A percentile compares a stretch with the other conserved stretches of the same genome.
Evolutionary conservation across 2,113 vertebrate species (phyloP).

Genomic region (Thinocorus orbignyianus): DNA sequence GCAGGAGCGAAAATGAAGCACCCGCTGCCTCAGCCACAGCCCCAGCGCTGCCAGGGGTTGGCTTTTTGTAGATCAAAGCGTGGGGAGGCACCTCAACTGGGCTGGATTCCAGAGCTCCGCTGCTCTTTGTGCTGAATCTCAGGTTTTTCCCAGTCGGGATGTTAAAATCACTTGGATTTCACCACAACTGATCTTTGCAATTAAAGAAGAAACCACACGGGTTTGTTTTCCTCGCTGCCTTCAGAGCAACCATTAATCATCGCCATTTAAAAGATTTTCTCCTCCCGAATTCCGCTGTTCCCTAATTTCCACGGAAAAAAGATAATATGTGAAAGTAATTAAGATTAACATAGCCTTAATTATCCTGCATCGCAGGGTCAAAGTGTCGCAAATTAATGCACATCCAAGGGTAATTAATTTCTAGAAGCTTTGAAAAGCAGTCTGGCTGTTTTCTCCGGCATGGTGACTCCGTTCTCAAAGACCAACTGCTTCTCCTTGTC

Average conservation of each 20-base stretch:
- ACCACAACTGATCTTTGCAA: not conserved
- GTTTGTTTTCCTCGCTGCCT: too few relatives aligned
- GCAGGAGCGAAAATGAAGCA: conserved; percentile 41
- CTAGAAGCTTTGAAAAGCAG: not conserved
- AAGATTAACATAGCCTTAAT: conserved; percentile 49
- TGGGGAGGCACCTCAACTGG: not conserved
- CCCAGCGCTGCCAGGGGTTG: not conserved
- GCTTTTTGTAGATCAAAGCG: not conserved
- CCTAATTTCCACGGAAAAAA: conserved; percentile 42
- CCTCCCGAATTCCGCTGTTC: conserved; percentile 31
- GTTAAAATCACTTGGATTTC: conserved; percentile 19
- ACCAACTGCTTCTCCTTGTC: not conserved
- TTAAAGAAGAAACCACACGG: not conserved
- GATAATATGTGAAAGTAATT: conserved; percentile 40
- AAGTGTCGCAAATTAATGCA: not conserved
- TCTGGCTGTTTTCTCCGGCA: not conserved
- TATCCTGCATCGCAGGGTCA: conserved; percentile 24
- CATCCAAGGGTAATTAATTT: conserved; percentile 46
- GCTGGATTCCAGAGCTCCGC: not conserved
- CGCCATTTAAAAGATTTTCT: conserved; percentile 27
- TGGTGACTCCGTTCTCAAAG: not conserved
- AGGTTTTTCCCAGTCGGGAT: not conserved
- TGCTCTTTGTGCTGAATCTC: not conserved
- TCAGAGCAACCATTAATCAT: conserved; percentile 30
- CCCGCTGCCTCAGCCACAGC: not conserved